Percentiles rank a stretch among this genome's conserved stretches.
Conservation (phyloP, 2,888 invertebrate genomes). For the Noctua comes region DNA sequence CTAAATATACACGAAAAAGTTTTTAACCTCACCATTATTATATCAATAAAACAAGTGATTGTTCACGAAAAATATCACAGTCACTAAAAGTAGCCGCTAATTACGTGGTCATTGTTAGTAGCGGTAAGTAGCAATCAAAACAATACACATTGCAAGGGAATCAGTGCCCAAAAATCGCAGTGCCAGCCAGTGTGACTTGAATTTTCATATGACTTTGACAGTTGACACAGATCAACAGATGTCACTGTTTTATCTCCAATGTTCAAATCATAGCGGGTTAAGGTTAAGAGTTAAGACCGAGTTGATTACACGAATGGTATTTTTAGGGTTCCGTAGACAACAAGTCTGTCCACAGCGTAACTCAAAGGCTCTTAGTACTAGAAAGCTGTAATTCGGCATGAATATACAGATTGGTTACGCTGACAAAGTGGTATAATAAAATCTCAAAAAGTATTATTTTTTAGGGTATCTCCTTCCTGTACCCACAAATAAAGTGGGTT, state of each 20-base stretch:
- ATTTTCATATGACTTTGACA: slow-evolving; percentile 60
- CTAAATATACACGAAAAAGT: slow-evolving; percentile 36
- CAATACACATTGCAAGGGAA: slow-evolving; percentile 54
- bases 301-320: no score
- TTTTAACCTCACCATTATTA: slow-evolving; percentile 63
- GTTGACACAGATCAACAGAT: slow-evolving; percentile 32
- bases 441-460: no score
- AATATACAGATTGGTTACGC: no score
- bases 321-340: no score
- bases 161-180: slow-evolving; percentile 35
- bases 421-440: no score
- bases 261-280: no score
- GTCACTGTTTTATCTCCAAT: not conserved
- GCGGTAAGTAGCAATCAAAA: slow-evolving; percentile 58
- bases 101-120: slow-evolving; percentile 58
- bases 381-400: no score
- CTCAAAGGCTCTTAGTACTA: no score
- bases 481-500: no score
- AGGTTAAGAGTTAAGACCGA: no score
- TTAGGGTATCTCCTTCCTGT: no score
- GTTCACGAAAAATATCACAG: slow-evolving; percentile 56
- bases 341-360: no score
- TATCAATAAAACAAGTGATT: slow-evolving; percentile 27
- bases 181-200: slow-evolving; percentile 32
- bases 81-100: slow-evolving; percentile 33